Evolutionary conservation across 2,113 vertebrate genomes (phyloP), one percentile per base, ranked within the genome.

Genomic region (Plecotus auritus): DNA sequence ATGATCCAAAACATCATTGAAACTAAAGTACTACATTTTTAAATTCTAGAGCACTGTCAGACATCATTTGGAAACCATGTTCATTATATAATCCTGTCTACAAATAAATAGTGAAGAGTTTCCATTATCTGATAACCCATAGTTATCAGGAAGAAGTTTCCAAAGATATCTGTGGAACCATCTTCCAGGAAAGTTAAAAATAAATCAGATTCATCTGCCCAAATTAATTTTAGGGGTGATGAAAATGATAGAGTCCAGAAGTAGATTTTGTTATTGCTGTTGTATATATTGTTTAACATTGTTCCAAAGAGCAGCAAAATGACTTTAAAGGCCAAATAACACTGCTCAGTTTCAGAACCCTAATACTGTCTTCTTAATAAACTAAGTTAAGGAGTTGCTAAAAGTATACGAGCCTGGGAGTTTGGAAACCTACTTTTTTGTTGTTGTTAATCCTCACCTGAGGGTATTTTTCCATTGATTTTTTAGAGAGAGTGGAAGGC

Each of bases 141-240:
- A 90, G 13, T 84, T 47, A 73, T 67, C 37, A 91, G 61, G 30
- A 93, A 95, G n/a, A 96, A 35, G 40, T 78, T 96, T 93, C 76
- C 86, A 88, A 95, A 96, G 51, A 40, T 94, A 96, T 92, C 45
- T 73, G 45, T 90, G 85, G 67, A 94, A 94, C 92, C 77, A 88
- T 84, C 85, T 96, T 95, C 59, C 61, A 91, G 64, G 77, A 95
- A 94, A 42, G 26, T 94, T 92, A 95, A 96, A 96, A 96, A 96
- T 94, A 96, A 94, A 93, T 88, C 84, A 74, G 30, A 89, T 73
- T 91, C 70, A 77, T 73, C 91, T 85, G 67, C 85, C 59, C 86
- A 91, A 86, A 92, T 82, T 83, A 35, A 85, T 54, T 72, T 70
- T 16, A 78, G 20, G 28, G 49, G 12, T 76, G 23, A 84, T 69